Evolutionary conservation across 2,797 vertebrate species (phyloP), one percentile per base, ranked within the genome.

Genomic region (Crocodylus rhombifer): DNA sequence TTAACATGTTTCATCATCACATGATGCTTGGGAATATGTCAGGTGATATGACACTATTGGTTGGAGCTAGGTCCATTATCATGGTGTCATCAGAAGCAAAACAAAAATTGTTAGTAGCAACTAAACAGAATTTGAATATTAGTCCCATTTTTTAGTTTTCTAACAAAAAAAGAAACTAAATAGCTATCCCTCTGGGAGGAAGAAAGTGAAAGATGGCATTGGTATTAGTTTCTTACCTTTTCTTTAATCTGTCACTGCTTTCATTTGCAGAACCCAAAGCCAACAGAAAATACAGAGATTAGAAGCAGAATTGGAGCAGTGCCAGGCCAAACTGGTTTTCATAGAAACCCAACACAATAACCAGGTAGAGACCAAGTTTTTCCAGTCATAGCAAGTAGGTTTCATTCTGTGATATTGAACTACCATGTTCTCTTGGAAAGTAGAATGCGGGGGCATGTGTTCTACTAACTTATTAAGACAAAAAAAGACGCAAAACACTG

Each of bases 271-370:
- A 91, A 91, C 91, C 63, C 93, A 98, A 21, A 92, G 86, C 80
- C 97, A 97, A 30, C 97, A 96, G 67, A 92, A 95, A 65, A 91
- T 98, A 13, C 96, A 97, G 92, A 97, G 84, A 62, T 97, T 98
- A 17, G 97, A 98, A 87, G 92, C 81, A 5, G 97, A 98, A 85
- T 89, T 98, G 92, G 97, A 98, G 86, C 96, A 97, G 63, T 97
- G 97, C 82, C 97, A 97, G 69, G 92, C 82, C 56, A 96, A 96
- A 84, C 93, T 97, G 78, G 92, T 96, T 28, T 91, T 92, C 1
- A 71, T 97, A 81, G 96, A 96, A 12, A 90, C 88, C 17, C 97
- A 97, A 69, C 94, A 97, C 74, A 86, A 4, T 76, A 95, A n/a
- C n/a, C 96, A 98, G 97, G 98, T 98, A 95, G 36, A 67, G 26